Evolutionary conservation across 2,113 vertebrate species (phyloP).

Genomic region (Alexandromys fortis): DNA sequence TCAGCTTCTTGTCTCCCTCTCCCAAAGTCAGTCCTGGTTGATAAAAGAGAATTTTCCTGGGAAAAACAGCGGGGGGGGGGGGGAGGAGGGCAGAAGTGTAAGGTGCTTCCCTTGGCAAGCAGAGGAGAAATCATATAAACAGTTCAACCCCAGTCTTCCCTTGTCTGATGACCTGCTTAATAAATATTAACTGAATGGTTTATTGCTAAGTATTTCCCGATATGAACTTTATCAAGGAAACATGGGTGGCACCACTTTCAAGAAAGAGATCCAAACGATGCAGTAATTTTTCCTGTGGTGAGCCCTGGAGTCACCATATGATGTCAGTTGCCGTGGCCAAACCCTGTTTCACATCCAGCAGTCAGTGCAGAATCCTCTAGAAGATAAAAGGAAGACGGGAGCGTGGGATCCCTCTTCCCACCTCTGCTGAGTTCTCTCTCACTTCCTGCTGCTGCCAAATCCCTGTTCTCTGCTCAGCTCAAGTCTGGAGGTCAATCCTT

Average conservation of each 20-base stretch:
- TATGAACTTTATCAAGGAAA: background rate
- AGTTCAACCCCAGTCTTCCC: background rate
- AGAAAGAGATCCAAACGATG: background rate
- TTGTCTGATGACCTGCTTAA: background rate
- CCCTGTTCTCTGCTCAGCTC: background rate
- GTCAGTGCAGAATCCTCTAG: background rate
- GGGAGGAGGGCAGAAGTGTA: background rate
- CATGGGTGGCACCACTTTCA: background rate
- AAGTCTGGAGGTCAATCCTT: conserved; percentile 46
- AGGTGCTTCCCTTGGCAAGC: background rate
- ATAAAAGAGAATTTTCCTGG: background rate
- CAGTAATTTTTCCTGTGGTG: background rate
- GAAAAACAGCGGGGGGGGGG: background rate
- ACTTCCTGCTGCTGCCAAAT: conserved; percentile 20
- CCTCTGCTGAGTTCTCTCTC: background rate
- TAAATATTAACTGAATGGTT: background rate
- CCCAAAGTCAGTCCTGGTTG: background rate
- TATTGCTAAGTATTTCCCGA: background rate
- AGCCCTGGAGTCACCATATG: background rate
- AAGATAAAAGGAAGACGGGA: background rate
- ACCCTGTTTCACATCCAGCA: background rate
- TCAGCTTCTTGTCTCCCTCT: background rate
- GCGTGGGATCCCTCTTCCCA: background rate
- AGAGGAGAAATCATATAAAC: background rate
- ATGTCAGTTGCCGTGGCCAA: background rate